Conservation (phyloP, 2,113 vertebrate genomes). For the Oryctolagus cuniculus region DNA sequence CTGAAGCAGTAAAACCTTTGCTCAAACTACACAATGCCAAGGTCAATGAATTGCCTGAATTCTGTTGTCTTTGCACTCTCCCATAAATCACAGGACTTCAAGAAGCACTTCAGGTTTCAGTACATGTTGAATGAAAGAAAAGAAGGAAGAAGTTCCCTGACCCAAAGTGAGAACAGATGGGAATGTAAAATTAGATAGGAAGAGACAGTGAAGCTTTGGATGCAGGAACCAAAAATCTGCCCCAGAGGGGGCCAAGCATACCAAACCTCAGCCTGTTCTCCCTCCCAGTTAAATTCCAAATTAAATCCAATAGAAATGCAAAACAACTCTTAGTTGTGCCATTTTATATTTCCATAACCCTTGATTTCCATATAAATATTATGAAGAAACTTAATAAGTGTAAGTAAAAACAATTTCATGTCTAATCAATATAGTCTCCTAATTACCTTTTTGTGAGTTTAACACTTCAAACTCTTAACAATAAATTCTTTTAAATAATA, state of each 20-base stretch:
- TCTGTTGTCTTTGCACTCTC: not conserved
- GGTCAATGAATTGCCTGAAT: slow-evolving; percentile 11
- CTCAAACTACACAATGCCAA: not conserved
- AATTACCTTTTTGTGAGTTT: slow-evolving; percentile 17
- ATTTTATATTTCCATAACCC: not conserved
- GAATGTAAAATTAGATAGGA: slow-evolving; percentile 64
- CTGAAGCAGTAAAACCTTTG: slow-evolving; percentile 42
- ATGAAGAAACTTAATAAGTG: slow-evolving; percentile 18
- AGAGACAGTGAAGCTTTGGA: slow-evolving; percentile 65
- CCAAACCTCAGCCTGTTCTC: not conserved
- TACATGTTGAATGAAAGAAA: slow-evolving; percentile 52
- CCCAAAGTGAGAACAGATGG: slow-evolving; percentile 79
- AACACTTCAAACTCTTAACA: not conserved
- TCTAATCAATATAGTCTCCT: slow-evolving; percentile 29
- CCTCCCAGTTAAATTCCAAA: slow-evolving; percentile 32
- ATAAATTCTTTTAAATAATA: slow-evolving; percentile 8
- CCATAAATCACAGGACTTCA: slow-evolving; percentile 30
- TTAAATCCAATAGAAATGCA: slow-evolving; percentile 60
- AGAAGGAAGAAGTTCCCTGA: slow-evolving; percentile 35
- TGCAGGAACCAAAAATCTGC: slow-evolving; percentile 32
- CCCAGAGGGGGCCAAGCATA: slow-evolving; percentile 2
- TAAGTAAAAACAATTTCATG: not conserved
- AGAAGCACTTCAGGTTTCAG: slow-evolving; percentile 43
- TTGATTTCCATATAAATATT: slow-evolving; percentile 12
- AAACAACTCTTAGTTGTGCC: not conserved